These are phyloP conservation scores for Danaus chrysippus DNA, from an alignment of 2,888 invertebrate genomes.

Conservation along the genomic window DNA sequence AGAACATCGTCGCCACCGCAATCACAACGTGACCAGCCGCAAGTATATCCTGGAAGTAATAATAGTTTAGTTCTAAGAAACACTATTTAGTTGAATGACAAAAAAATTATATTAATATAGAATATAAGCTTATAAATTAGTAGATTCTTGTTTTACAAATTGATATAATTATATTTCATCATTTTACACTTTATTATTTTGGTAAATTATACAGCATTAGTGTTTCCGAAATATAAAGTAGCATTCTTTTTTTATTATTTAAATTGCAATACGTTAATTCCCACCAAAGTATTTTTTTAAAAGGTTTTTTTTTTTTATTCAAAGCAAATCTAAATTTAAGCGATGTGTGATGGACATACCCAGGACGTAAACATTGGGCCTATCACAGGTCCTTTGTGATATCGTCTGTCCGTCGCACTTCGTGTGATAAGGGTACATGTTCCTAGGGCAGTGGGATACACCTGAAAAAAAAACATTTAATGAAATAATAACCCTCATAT, in stretches of 20 bases:
- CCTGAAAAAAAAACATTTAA: constrained; percentile 42
- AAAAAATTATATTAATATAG: too few relatives aligned
- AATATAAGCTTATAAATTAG: too few relatives aligned
- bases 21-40: constrained; percentile 69
- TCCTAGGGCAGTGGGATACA: constrained; percentile 48
- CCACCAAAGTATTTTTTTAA: not conserved
- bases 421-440: constrained; percentile 62
- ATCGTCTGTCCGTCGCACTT: constrained; percentile 53
- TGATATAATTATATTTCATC: too few relatives aligned
- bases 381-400: constrained; percentile 54
- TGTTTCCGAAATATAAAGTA: too few relatives aligned
- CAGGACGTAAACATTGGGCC: constrained; percentile 38
- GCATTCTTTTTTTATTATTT: too few relatives aligned
- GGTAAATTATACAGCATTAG: too few relatives aligned
- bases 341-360: constrained; percentile 39
- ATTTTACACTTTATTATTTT: too few relatives aligned
- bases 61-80: not conserved
- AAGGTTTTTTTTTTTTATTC: not conserved
- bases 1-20: constrained; percentile 50
- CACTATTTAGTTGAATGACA: too few relatives aligned
- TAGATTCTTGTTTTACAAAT: too few relatives aligned
- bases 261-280: too few relatives aligned
- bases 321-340: not conserved
- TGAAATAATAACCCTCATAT: not conserved
- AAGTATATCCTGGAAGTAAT: constrained; percentile 51